Evolutionary conservation across 2,888 invertebrate species (phyloP), one percentile per base, ranked within the genome.

Genomic region (Himalopsyche japonica): DNA sequence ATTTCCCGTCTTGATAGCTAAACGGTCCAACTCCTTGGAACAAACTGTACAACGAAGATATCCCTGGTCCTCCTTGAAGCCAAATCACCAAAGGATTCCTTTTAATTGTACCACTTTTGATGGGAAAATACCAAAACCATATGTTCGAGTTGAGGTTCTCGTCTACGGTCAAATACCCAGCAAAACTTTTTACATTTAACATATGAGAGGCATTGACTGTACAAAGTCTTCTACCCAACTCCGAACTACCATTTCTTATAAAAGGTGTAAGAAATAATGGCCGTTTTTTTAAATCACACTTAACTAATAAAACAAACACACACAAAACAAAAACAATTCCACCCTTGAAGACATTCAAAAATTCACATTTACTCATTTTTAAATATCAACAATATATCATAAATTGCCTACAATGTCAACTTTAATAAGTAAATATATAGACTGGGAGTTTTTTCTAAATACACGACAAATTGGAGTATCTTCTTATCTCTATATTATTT

Each of bases 101-200:
- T 76, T 92, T 91, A 12, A 92, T 89, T 37, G 10, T 7, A 88
- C 92, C 89, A 12, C 90, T 91, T 87, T 93, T 90, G 0, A 96
- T 94, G 0, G 96, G 96, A 90, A 97, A 96, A 89, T 95, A 97
- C 97, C 97, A 97, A 90, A 97, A 97, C 92, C 96, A 97, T 87
- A 96, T 91, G 89, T 97, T 97, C 12, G 96, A 95, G 88, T 95
- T 94, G 89, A 93, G 95, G 80, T 93, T 91, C 89, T 96, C 95
- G 89, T 97, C 95, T 0, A 97, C 97, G 87, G 97, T 95, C 76
- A 89, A 81, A 83, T 88, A 88, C 12, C 88, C 88, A 87, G 90
- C 85, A 87, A 89, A 90, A 84, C 90, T 90, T 82, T 88, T 86
- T 0, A 90, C 88, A 0, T 87, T 86, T 79, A 88, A 89, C 79